A percentile compares a stretch with the other conserved stretches of the same genome.
phyloP scores from a whole-genome alignment of 1,140 invertebrate genomes.

The Hestina assimilis region DNA sequence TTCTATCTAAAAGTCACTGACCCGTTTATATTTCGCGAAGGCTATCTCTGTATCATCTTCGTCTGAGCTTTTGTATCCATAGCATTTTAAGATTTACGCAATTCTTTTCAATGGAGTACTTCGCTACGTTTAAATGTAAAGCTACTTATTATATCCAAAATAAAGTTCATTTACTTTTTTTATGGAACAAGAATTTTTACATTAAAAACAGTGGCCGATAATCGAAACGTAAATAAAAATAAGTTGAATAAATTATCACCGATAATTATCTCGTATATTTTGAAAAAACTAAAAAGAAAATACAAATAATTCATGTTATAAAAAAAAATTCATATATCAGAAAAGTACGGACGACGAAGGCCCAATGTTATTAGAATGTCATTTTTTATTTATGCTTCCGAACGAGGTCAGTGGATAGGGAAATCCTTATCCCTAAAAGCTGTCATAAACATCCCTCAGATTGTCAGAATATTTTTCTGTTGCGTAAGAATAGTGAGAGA shows the following conservation, averaged over 20 bases:
- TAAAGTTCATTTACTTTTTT: no score
- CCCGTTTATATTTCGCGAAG: conserved; percentile 4
- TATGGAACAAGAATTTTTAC: no score
- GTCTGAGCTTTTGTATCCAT: no score
- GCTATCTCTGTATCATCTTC: not conserved
- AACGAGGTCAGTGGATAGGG: conserved; percentile 34
- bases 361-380: conserved; percentile 53
- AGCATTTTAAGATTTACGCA: not conserved
- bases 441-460: not conserved
- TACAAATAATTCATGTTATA: not conserved
- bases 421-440: conserved; percentile 4
- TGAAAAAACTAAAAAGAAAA: not conserved
- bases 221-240: no score
- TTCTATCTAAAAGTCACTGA: conserved; percentile 15
- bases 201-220: no score
- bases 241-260: no score
- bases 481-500: not conserved
- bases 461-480: conserved; percentile 3
- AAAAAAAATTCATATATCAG: not conserved
- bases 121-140: not conserved
- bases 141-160: no score
- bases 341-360: conserved; percentile 39
- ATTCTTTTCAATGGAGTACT: not conserved
- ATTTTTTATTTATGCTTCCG: conserved; percentile 55
- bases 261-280: no score